Percentiles rank a stretch among this genome's conserved stretches.
phyloP scores from a whole-genome alignment of 2,797 vertebrate species.

The Sebastes kiyomatsui region DNA sequence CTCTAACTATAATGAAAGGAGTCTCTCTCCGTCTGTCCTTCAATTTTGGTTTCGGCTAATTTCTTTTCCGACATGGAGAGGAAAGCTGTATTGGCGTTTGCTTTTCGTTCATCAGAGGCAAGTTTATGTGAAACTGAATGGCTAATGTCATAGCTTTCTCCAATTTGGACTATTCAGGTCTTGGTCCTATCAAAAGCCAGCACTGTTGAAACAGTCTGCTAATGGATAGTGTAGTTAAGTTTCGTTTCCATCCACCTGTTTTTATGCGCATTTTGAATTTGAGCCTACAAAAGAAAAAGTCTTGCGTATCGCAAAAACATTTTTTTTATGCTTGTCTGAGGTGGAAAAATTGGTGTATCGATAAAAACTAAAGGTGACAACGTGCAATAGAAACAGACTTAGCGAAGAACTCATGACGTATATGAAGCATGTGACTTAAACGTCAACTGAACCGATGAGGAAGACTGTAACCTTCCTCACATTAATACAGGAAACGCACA shows the following conservation, averaged over 20 bases:
- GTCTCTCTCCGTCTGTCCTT: not conserved
- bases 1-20: not conserved
- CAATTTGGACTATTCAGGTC: not conserved
- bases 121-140: too few species aligned
- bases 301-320: not conserved
- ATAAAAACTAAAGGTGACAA: too few species aligned
- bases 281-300: not conserved
- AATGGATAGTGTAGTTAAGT: too few species aligned
- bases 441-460: not conserved
- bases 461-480: not conserved
- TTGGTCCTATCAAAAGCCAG: not conserved
- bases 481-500: not conserved
- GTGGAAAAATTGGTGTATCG: not conserved
- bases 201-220: accelerated
- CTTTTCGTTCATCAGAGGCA: too few species aligned
- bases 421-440: too few species aligned
- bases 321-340: not conserved
- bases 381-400: too few species aligned
- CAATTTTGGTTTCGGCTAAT: not conserved
- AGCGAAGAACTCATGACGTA: too few species aligned
- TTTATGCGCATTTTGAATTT: not conserved
- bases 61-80: too few species aligned
- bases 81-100: too few species aligned
- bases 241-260: not conserved
- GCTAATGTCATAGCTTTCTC: too few species aligned